These are phyloP conservation scores for Pavo muticus DNA, from an alignment of 2,113 vertebrate genomes.

Conservation along the genomic window DNA sequence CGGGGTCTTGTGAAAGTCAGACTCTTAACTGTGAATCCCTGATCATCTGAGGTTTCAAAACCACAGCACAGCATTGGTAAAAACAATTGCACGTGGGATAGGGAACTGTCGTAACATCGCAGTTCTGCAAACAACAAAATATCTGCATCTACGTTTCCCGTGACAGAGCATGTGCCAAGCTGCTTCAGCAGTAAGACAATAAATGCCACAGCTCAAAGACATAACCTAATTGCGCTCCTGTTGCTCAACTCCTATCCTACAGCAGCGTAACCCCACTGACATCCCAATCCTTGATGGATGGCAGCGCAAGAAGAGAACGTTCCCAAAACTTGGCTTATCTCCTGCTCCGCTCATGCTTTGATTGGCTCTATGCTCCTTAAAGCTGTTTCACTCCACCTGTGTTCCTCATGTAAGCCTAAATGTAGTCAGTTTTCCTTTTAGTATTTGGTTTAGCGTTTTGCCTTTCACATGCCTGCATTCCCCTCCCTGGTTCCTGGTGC, in stretches of 20 bases:
- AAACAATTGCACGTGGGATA: not conserved
- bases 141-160: not conserved
- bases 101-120: not conserved
- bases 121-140: not conserved
- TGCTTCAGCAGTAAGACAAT: not conserved
- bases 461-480: not conserved
- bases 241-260: not conserved
- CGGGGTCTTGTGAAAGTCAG: not conserved
- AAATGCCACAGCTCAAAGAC: not conserved
- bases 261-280: not conserved
- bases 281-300: not conserved
- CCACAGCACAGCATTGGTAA: not conserved
- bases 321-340: slow-evolving; percentile 4
- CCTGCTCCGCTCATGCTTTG: slow-evolving; percentile 3
- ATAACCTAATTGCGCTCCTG: not conserved
- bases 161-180: rapidly evolving
- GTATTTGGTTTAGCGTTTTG: slow-evolving; percentile 24
- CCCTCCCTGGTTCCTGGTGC: not conserved
- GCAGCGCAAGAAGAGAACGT: slow-evolving; percentile 15
- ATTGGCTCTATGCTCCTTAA: slow-evolving; percentile 44
- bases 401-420: not conserved
- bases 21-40: not conserved
- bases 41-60: not conserved
- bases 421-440: not conserved
- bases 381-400: not conserved